phyloP scores from a whole-genome alignment of 2,888 invertebrate genomes.

The Synergus japonicus region DNA sequence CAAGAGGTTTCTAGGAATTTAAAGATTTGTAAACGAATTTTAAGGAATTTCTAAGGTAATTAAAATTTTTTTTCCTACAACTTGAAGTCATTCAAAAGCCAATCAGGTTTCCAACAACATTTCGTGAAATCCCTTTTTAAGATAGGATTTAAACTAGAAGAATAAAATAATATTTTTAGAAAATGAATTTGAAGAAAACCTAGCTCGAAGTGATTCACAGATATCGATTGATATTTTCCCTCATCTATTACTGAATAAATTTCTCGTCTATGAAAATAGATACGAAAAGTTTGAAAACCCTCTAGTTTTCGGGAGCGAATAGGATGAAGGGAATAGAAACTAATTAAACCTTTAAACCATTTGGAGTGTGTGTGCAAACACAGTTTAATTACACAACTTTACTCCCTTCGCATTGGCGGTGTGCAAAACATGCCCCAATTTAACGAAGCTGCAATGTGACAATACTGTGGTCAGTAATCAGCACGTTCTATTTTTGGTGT shows the following conservation, averaged over 20 bases:
- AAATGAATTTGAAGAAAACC: background rate
- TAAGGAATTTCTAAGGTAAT: too few relatives aligned
- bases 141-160: background rate
- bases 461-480: conserved; percentile 35
- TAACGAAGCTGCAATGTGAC: conserved; percentile 24
- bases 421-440: conserved; percentile 35
- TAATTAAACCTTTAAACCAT: conserved; percentile 30
- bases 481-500: conserved; percentile 7
- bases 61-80: too few relatives aligned
- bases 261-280: conserved; percentile 11
- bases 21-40: too few relatives aligned
- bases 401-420: conserved; percentile 20
- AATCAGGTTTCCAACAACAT: too few relatives aligned
- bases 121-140: too few relatives aligned
- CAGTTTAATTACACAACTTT: conserved; percentile 40
- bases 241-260: conserved; percentile 3
- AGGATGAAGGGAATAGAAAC: conserved; percentile 24
- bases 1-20: too few relatives aligned
- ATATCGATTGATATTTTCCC: background rate
- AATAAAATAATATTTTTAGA: background rate
- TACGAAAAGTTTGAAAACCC: conserved; percentile 12
- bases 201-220: background rate
- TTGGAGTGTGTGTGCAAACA: conserved; percentile 30
- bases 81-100: too few relatives aligned
- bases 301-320: conserved; percentile 9